Conservation (phyloP, 2,797 vertebrate genomes). For the Trachurus trachurus region DNA sequence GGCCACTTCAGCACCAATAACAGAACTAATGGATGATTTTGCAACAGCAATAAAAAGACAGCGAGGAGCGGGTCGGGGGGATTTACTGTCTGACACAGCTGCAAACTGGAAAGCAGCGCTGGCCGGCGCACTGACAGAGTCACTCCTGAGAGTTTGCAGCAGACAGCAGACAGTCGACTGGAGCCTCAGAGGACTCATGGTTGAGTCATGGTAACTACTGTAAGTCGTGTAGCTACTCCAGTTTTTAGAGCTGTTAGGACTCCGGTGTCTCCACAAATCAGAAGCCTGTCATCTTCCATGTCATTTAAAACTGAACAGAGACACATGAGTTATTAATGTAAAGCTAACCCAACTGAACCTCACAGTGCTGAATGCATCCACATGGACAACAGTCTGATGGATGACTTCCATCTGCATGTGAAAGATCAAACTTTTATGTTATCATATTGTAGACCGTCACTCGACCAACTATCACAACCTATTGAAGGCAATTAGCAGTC, state of each 20-base stretch:
- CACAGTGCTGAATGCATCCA: not conserved
- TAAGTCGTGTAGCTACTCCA: slow-evolving; percentile 24
- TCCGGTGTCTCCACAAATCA: slow-evolving; percentile 31
- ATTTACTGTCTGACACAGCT: slow-evolving; percentile 63
- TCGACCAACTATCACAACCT: not conserved
- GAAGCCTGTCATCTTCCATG: slow-evolving; percentile 23
- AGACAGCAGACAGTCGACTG: slow-evolving; percentile 52
- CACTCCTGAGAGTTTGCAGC: slow-evolving; percentile 60
- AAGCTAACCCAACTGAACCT: not conserved
- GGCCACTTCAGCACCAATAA: slow-evolving; percentile 16
- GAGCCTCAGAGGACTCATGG: slow-evolving; percentile 55
- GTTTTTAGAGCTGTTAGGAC: slow-evolving; percentile 21
- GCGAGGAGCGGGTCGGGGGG: slow-evolving; percentile 31
- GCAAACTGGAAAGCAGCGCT: slow-evolving; percentile 39
- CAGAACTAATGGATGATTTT: slow-evolving; percentile 35
- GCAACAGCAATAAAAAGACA: slow-evolving; percentile 44
- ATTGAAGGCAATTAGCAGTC: not conserved
- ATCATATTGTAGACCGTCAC: not conserved
- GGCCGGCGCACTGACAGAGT: slow-evolving; percentile 56
- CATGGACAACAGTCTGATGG: not conserved
- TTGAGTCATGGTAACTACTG: slow-evolving; percentile 44
- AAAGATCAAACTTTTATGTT: not conserved
- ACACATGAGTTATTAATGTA: not conserved
- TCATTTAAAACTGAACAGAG: not conserved
- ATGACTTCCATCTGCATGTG: slow-evolving; percentile 10